A percentile compares a stretch with the other conserved stretches of the same genome.
Conservation (phyloP, 2,888 invertebrate genomes). For the Mimas tiliae region DNA sequence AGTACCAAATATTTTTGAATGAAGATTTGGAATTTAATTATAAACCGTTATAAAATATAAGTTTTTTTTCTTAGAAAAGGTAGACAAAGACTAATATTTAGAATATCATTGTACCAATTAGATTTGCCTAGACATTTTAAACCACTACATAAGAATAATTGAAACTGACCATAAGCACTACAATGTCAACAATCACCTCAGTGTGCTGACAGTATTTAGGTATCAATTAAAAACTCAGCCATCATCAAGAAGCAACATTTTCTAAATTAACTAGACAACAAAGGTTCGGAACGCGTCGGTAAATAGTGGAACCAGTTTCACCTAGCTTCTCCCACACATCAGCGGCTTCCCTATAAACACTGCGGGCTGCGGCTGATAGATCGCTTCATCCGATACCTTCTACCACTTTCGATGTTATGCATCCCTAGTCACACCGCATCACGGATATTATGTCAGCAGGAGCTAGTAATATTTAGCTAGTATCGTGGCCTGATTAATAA, state of each 20-base stretch:
- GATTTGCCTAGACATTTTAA: background rate
- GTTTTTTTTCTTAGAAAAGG: too few relatives aligned
- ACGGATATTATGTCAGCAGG: constrained; percentile 23
- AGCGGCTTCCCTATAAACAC: constrained; percentile 70
- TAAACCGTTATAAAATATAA: background rate
- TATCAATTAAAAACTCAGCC: background rate
- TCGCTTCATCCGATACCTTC: constrained; percentile 76
- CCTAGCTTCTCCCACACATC: constrained; percentile 75
- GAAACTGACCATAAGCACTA: background rate
- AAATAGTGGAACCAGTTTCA: constrained; percentile 73
- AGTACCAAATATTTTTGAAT: background rate
- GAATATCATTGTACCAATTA: too few relatives aligned
- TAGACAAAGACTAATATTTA: too few relatives aligned
- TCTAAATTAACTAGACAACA: constrained; percentile 48
- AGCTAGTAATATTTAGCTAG: background rate
- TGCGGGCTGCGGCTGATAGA: constrained; percentile 75
- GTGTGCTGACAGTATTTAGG: background rate
- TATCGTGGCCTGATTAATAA: background rate
- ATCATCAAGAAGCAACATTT: constrained; percentile 12
- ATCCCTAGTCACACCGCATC: constrained; percentile 46
- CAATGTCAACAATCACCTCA: too few relatives aligned
- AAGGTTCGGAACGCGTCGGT: constrained; percentile 42
- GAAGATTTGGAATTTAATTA: background rate
- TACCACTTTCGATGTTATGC: constrained; percentile 57
- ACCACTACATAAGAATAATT: background rate